Conservation (phyloP, 2,888 invertebrate species). For the Volucella inflata region DNA sequence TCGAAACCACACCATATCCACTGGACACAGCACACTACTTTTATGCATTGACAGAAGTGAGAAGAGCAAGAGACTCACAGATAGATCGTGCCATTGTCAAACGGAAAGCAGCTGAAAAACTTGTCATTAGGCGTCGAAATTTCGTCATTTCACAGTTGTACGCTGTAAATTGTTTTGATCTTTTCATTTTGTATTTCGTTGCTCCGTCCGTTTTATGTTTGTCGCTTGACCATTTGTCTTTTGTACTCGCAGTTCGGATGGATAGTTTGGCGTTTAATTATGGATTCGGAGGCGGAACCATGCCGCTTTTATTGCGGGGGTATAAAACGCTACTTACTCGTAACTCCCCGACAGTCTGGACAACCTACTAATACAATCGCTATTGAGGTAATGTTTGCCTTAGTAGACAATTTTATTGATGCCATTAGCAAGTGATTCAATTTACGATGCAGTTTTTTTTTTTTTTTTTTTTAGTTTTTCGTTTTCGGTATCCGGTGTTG, state of each 20-base stretch:
- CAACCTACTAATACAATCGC: conserved; percentile 6
- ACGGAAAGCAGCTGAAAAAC: conserved; percentile 33
- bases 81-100: conserved; percentile 10
- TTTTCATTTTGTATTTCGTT: conserved; percentile 20
- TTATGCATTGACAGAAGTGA: too few species aligned
- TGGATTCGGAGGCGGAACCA: conserved; percentile 63
- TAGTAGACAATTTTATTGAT: conserved; percentile 59
- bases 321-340: not conserved
- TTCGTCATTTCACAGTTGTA: conserved; percentile 32
- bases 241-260: too few species aligned
- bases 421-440: conserved; percentile 53
- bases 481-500: conserved; percentile 1
- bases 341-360: too few species aligned
- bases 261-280: conserved; percentile 26
- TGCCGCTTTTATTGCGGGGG: conserved; percentile 18
- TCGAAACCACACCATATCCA: conserved; percentile 11
- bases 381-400: conserved; percentile 56
- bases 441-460: conserved; percentile 32
- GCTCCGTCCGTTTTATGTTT: too few species aligned
- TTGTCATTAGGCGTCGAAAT: conserved; percentile 52
- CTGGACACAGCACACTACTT: conserved; percentile 25
- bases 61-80: too few species aligned
- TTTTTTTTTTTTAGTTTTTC: too few species aligned
- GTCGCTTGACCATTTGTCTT: too few species aligned
- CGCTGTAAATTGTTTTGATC: not conserved